Evolutionary conservation across 2,888 invertebrate genomes (phyloP).

Genomic region (Anoplius nigerrimus): DNA sequence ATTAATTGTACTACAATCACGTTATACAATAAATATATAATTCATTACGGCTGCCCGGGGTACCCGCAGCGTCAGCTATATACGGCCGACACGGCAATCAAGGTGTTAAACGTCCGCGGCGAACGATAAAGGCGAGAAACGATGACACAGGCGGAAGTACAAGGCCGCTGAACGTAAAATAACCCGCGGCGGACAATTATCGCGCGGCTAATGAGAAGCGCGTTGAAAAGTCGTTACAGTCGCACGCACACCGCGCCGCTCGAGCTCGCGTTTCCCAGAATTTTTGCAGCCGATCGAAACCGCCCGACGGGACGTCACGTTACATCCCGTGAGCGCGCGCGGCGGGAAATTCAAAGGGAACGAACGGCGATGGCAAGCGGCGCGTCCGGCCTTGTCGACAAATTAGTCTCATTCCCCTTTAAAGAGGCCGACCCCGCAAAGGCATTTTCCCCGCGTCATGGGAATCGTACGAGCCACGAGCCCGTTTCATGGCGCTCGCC

Average conservation of each 20-base stretch:
- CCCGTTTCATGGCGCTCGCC: constrained; percentile 32
- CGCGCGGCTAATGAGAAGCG: neutral
- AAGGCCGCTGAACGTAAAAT: neutral
- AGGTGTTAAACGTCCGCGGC: too few species aligned
- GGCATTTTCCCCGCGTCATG: constrained; percentile 35
- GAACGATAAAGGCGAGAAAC: too few species aligned
- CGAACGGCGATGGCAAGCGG: constrained; percentile 13
- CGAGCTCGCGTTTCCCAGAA: constrained; percentile 12
- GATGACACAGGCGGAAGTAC: neutral
- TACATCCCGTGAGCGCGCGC: neutral
- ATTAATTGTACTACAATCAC: too few species aligned
- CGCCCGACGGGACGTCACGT: neutral
- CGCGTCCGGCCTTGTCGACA: constrained; percentile 43
- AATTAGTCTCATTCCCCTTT: constrained; percentile 57
- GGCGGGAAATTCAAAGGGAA: constrained; percentile 28
- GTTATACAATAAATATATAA: too few species aligned
- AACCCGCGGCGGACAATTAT: constrained; percentile 3
- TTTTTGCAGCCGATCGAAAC: constrained; percentile 24
- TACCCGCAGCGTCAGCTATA: too few species aligned
- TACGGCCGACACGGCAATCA: too few species aligned
- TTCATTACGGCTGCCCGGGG: too few species aligned
- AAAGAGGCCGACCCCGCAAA: constrained; percentile 34
- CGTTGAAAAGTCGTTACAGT: too few species aligned
- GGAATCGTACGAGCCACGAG: constrained; percentile 25
- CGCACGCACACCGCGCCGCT: too few species aligned